Evolutionary conservation across 1,140 invertebrate species (phyloP), one percentile per base, ranked within the genome.

Genomic region (Orius laevigatus): DNA sequence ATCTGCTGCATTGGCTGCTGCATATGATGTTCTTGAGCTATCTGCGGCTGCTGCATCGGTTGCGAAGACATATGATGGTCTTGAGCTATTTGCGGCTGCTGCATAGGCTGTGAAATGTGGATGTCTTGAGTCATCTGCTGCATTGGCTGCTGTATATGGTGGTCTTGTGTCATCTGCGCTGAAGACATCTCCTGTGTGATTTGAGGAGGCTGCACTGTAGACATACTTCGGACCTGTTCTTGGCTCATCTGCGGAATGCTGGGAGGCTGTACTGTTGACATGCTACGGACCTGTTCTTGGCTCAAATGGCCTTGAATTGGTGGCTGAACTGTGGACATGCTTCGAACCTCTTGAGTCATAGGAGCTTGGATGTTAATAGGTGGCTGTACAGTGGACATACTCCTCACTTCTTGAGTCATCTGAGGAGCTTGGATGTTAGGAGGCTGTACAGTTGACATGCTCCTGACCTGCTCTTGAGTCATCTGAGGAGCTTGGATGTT

Each of bases 1-100:
- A 72, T 56, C 45, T 64, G 63, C 58, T 57, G 68, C 59, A 63
- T 68, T 52, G 75, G 72, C 51, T 75, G 72, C 36, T 72, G 33
- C 8, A 34, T 34, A 6, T 34, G 8, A 34, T 8, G 33, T 8
- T 34, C 8, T 34, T 34, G 33, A 6, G n/a, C 33, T 34, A n/a
- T 8, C 33, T 34, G 8, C n/a, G n/a, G n/a, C n/a, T n/a, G n/a
- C n/a, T n/a, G n/a, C n/a, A n/a, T n/a, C n/a, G n/a, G n/a, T n/a
- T n/a, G n/a, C n/a, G n/a, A n/a, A n/a, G n/a, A n/a, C n/a, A n/a
- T n/a, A n/a, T n/a, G n/a, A n/a, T n/a, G n/a, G n/a, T n/a, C n/a
- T 34, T n/a, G 33, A 34, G 8, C 6, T 34, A 34, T n/a, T 34
- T 34, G 46, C 18, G 46, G 34, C 62, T 67, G 54, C 60, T 63